phyloP scores from a whole-genome alignment of 2,888 invertebrate genomes.

The Drosophila colorata region DNA sequence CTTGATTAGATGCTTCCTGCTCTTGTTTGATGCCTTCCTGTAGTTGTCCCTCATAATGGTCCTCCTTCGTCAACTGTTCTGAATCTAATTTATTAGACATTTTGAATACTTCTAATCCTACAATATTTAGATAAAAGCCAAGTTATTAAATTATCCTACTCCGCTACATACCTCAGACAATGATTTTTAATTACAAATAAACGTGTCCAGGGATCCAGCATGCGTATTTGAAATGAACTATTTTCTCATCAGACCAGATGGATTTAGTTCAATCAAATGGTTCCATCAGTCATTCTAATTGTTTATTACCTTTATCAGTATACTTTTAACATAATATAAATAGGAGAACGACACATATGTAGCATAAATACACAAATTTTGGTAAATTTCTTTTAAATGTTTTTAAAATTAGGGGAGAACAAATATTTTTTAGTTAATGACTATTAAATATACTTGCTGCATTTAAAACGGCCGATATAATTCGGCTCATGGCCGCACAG shows the following conservation, averaged over 20 bases:
- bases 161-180: conserved; percentile 13
- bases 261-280: not conserved
- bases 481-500: too few relatives aligned
- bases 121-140: not conserved
- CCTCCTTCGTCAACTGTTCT: conserved; percentile 5
- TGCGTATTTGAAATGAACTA: conserved; percentile 5
- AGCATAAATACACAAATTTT: too few relatives aligned
- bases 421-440: too few relatives aligned
- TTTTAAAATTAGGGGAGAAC: too few relatives aligned
- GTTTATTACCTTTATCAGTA: not conserved
- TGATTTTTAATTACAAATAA: conserved; percentile 10
- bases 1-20: not conserved
- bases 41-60: conserved; percentile 1
- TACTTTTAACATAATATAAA: too few relatives aligned
- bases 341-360: too few relatives aligned
- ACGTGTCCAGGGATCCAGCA: conserved; percentile 16
- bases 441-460: too few relatives aligned
- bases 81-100: conserved; percentile 19
- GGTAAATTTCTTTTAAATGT: too few relatives aligned
- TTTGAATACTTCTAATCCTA: not conserved
- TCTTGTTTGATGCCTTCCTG: conserved; percentile 2
- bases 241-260: not conserved
- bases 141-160: not conserved
- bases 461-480: too few relatives aligned
- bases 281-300: not conserved